Conservation (phyloP, 2,888 invertebrate species). For the Dexiosoma caninum region DNA sequence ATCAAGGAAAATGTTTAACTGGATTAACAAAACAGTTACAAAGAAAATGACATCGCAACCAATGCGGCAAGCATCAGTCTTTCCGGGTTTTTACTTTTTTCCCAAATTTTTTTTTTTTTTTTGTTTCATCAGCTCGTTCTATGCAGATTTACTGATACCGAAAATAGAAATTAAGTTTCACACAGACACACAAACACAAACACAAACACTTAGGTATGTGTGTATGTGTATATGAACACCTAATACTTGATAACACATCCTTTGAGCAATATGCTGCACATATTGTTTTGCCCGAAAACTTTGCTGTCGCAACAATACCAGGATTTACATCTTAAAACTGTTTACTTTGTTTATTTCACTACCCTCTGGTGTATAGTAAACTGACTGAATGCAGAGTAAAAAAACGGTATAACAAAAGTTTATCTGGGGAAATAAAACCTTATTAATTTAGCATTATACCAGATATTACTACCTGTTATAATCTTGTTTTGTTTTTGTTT, state of each 20-base stretch:
- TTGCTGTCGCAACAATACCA: background rate
- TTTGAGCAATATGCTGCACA: background rate
- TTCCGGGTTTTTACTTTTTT: background rate
- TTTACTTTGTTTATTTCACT: background rate
- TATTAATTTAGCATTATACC: background rate
- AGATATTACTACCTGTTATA: background rate
- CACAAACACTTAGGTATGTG: background rate
- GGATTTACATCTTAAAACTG: background rate
- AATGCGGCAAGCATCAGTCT: background rate
- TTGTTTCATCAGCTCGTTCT: too few species aligned
- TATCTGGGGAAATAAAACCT: slow-evolving; percentile 2
- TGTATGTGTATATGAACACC: too few species aligned
- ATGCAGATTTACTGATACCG: background rate
- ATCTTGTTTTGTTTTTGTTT: background rate
- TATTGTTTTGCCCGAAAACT: background rate
- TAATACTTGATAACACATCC: background rate
- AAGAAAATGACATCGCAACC: background rate
- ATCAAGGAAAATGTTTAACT: slow-evolving; percentile 1
- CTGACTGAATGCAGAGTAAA: background rate
- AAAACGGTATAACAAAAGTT: background rate
- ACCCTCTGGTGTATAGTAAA: background rate
- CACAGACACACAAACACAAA: background rate
- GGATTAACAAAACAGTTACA: background rate
- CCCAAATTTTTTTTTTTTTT: too few species aligned
- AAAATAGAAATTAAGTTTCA: background rate